Base-by-base conservation (phyloP, 2,888 invertebrate genomes). In the Ormyrus rosae region DNA sequence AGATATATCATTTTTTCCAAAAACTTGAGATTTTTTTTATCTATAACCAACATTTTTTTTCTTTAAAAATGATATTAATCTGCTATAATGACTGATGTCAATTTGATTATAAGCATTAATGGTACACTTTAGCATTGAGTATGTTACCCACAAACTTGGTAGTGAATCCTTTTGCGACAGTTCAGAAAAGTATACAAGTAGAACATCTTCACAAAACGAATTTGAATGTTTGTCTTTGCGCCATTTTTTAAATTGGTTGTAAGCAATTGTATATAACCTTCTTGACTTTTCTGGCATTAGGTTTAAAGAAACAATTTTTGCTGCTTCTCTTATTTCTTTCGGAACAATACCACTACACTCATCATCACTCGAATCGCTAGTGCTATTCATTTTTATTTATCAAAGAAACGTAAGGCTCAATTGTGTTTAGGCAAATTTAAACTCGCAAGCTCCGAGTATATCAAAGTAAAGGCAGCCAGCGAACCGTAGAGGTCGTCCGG, bases 101-200 rank as follows among this genome's bases (percentile, higher is more conserved):
- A 60, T 60, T 3, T 60, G 6, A 60, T 60, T 19, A 19, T 19
- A 60, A 13, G 60, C 13, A 60, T 8, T 60, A 13, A 60, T 60
- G 46, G 34, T 13, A 46, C 10, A n/a, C 64, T 77, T 82, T 51
- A 82, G 63, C 74, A 79, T 83, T 6, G 81, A 82, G 48, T 80
- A 81, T 55, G 74, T 72, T 50, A 73, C 60, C 78, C 81, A 81
- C 6, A 82, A 48, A 10, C 78, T 82, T 63, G 77, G 53, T 63
- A 81, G 78, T 50, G 13, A 50, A 56, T 56, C 78, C 45, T 55
- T 78, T 63, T 70, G 53, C 7, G 71, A 61, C 8, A 80, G 19
- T 10, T 82, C 77, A 58, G 46, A 45, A 60, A 81, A 82, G 65
- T 82, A 83, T 9, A 74, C 65, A 9, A 83, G 55, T 9, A 81